These are phyloP conservation scores for Vulpes ferrilata DNA, from an alignment of 2,113 vertebrate species.

Conservation along the genomic window DNA sequence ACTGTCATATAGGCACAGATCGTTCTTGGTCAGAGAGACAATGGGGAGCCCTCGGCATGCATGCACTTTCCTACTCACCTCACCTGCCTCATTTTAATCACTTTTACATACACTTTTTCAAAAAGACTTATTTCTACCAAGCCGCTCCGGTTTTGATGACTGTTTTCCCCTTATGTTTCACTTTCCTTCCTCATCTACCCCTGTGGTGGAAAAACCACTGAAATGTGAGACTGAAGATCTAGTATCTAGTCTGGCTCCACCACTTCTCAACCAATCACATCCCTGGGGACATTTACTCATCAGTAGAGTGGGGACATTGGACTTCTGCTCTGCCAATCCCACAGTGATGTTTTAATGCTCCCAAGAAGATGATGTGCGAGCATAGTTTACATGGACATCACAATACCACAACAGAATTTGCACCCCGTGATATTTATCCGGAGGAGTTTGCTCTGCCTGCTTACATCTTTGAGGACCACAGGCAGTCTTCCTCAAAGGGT, in stretches of 20 bases:
- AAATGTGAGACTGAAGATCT: conserved; percentile 4
- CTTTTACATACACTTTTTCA: conserved; percentile 11
- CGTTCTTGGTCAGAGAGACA: background rate
- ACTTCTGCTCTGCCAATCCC: conserved; percentile 49
- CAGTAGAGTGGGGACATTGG: conserved; percentile 28
- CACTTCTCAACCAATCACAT: conserved; percentile 40
- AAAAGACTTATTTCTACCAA: conserved; percentile 47
- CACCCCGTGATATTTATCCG: background rate
- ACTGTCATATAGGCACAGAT: background rate
- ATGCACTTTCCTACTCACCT: background rate
- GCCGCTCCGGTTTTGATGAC: conserved; percentile 13
- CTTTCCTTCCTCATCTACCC: conserved; percentile 43
- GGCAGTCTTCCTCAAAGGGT: background rate
- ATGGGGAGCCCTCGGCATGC: background rate
- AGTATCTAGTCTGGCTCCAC: conserved; percentile 29
- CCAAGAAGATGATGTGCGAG: conserved; percentile 9
- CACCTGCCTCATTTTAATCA: background rate
- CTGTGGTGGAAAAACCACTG: conserved; percentile 20
- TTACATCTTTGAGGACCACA: background rate
- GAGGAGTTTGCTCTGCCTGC: background rate
- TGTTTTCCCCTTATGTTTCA: background rate
- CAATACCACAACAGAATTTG: background rate
- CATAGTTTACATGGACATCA: background rate
- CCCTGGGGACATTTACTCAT: conserved; percentile 59
- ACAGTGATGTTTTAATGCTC: background rate